Base-by-base conservation (phyloP, 2,113 vertebrate species). In the Ageneiosus marmoratus region DNA sequence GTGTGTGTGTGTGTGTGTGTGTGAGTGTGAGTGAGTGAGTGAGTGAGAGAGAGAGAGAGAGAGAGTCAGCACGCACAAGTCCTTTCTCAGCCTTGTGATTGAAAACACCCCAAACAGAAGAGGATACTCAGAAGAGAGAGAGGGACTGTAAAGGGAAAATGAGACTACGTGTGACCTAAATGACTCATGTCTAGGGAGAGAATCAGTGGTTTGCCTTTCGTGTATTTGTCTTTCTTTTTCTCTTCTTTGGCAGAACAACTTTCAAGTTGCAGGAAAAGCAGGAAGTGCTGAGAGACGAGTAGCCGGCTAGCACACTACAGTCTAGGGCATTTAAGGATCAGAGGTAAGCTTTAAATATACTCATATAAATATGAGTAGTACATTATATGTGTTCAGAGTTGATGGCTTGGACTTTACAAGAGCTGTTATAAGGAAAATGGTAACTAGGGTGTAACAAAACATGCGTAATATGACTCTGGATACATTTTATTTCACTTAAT, bases 271-370 rank as follows among this genome's bases (percentile, higher is more conserved):
- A 18, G 73, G n/a, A 65, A 79, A 85, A 85, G 32, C 58, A 85
- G 83, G 83, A 87, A 85, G 86, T 87, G 51, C 44, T 79, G 58
- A 72, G 51, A n/a, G 37, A 22, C 53, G 53, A 16, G 58, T 34
- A 2, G 5, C 51, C 37, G 20, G 46, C 20, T 69, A 24, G 13
- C 10, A 18, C 48, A 55, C 29, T 80, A 16, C 48, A 56, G 29
- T 62, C 74, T 7, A 37, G n/a, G n/a, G 9, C 83, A 58, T 37
- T 55, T 18, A 3, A 34, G 27, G 8, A n/a, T 65, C 32, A 22
- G 34, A 87, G 83, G 86, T 87, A 84, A 69, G 79, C 7, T 65
- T 81, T 56, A 46, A 83, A 77, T 20, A 15, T 41, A n/a, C 79
- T 73, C n/a, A n/a, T n/a, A n/a, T n/a, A n/a, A n/a, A n/a, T n/a